Conservation (phyloP, 2,797 vertebrate genomes). For the Poecilia gillii region DNA sequence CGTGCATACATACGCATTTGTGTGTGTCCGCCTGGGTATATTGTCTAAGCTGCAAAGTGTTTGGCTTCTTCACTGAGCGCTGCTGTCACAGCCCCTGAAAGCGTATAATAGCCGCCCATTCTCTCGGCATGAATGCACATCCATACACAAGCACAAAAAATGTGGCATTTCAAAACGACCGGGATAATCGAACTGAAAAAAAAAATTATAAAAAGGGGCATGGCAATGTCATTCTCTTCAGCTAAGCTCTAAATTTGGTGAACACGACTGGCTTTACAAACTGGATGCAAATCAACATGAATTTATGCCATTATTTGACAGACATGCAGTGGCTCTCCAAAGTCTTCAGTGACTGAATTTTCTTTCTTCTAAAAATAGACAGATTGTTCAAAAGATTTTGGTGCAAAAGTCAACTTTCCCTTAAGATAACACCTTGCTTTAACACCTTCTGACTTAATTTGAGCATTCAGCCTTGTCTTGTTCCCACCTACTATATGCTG, state of each 20-base stretch:
- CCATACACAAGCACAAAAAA: slow-evolving; percentile 58
- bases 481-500: background rate
- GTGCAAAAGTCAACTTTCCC: no score
- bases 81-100: slow-evolving; percentile 80
- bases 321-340: slow-evolving; percentile 21
- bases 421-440: background rate
- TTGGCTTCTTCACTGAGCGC: slow-evolving; percentile 76
- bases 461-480: background rate
- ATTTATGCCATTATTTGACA: slow-evolving; percentile 46
- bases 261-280: slow-evolving; percentile 49
- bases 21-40: slow-evolving; percentile 52
- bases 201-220: slow-evolving; percentile 49
- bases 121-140: slow-evolving; percentile 72
- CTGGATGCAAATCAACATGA: slow-evolving; percentile 38
- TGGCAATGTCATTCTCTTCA: slow-evolving; percentile 58
- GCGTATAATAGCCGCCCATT: slow-evolving; percentile 78
- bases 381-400: background rate
- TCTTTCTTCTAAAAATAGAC: background rate
- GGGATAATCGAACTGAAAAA: slow-evolving; percentile 58
- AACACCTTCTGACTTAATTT: background rate
- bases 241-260: slow-evolving; percentile 57
- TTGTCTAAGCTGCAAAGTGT: slow-evolving; percentile 76
- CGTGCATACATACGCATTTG: slow-evolving; percentile 30
- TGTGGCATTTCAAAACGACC: slow-evolving; percentile 59
- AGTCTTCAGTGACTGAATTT: background rate